Base-by-base conservation (phyloP, 2,113 vertebrate species). In the Morone saxatilis region DNA sequence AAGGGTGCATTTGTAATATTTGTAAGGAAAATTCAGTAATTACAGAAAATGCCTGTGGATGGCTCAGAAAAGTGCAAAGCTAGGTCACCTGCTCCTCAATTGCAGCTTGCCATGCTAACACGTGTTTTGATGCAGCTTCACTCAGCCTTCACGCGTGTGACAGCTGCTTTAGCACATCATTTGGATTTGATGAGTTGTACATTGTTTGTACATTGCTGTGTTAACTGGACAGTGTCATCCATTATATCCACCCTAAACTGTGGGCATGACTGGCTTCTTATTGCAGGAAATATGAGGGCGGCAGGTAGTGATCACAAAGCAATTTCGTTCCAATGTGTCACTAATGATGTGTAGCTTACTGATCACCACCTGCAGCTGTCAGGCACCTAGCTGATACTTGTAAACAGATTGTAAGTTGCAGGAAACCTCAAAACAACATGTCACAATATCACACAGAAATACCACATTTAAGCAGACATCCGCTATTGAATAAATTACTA, bases 241-340 rank as follows among this genome's bases (percentile, higher is more conserved):
- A 16, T 60, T 36, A 19, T 71, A 54, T 61, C 43, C 6, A 0
- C 20, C 11, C 8, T 36, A 40, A 72, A 74, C 45, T 1, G 0
- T 36, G 0, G 68, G 43, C 87, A 86, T 81, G 86, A 36, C 78
- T 31, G 17, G 11, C 31, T 12, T 47, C 20, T 73, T 78, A 92
- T 92, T 91, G 85, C 63, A 45, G 63, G 61, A 76, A 90, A 88
- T 92, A 73, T 89, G 65, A 31, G 7, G 48, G 40, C 5, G 62
- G 88, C 90, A 89, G 84, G 88, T 22, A 66, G 54, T 63, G 45
- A 83, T 88, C 74, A 48, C 48, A 70, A 81, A 78, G 63, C 86
- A 85, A 89, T 90, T 84, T 83, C 1, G 1, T 17, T 41, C 48
- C 78, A 81, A 56, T 67, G 83, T 76, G 71, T 38, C 40, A n/a